These are phyloP conservation scores for Phalera bucephala DNA, from an alignment of 2,888 invertebrate species.

Conservation along the genomic window DNA sequence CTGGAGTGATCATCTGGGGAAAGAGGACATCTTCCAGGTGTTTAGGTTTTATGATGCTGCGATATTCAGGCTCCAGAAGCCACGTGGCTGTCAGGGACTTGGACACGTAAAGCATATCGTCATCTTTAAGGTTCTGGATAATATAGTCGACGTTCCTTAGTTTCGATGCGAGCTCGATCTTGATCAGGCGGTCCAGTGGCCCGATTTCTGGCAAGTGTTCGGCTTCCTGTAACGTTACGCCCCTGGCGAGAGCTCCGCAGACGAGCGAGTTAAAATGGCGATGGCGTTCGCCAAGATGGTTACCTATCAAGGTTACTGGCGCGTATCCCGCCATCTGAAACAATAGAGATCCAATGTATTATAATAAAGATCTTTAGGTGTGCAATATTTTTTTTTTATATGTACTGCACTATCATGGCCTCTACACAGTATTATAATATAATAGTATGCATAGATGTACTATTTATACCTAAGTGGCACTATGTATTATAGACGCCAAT, in stretches of 20 bases:
- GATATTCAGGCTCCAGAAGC: conserved; percentile 19
- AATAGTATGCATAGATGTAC: no score
- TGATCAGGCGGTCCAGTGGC: conserved; percentile 26
- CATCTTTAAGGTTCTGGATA: conserved; percentile 18
- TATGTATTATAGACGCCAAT: no score
- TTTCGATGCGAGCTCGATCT: conserved; percentile 27
- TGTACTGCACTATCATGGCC: no score
- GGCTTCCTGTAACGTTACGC: conserved; percentile 8
- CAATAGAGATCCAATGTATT: background rate
- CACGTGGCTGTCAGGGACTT: conserved; percentile 28
- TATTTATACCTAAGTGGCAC: no score
- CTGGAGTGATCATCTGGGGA: conserved; percentile 26
- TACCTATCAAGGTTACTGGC: conserved; percentile 12
- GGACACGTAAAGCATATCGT: conserved; percentile 29
- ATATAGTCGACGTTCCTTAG: conserved; percentile 17
- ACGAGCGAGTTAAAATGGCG: conserved; percentile 24
- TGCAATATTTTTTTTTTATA: no score
- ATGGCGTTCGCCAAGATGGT: conserved; percentile 37
- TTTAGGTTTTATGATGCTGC: conserved; percentile 21
- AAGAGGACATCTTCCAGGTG: conserved; percentile 24
- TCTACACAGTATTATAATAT: no score
- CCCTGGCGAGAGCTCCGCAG: conserved; percentile 7
- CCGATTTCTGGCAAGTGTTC: conserved; percentile 11
- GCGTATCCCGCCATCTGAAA: conserved; percentile 6
- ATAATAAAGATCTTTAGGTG: no score